Conservation (phyloP, 2,113 vertebrate genomes). For the Aepyceros melampus region DNA sequence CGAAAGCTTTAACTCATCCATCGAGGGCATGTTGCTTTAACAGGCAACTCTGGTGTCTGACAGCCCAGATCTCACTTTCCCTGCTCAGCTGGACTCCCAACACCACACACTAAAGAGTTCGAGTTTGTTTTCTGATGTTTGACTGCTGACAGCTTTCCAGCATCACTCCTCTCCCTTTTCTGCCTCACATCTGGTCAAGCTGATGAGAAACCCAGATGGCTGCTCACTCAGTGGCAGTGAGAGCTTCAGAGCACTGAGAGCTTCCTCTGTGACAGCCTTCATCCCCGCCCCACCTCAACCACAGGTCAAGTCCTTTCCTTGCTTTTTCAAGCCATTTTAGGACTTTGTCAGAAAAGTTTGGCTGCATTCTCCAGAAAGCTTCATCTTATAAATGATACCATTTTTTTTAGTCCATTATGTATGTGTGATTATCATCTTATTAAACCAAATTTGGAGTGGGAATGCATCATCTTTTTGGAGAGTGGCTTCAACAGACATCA, state of each 20-base stretch:
- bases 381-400: background rate
- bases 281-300: rapidly evolving
- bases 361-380: background rate
- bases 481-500: background rate
- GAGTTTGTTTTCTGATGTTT: background rate
- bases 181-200: background rate
- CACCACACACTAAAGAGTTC: background rate
- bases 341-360: background rate
- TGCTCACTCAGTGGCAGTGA: background rate
- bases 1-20: background rate
- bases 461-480: background rate
- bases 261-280: background rate
- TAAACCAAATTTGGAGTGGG: background rate
- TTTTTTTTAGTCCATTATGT: background rate
- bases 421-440: background rate
- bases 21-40: background rate
- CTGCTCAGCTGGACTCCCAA: background rate
- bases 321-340: background rate
- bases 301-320: background rate
- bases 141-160: background rate
- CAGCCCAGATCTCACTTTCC: background rate
- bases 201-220: background rate
- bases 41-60: background rate
- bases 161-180: background rate
- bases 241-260: background rate